Percentiles rank a stretch among this genome's conserved stretches.
These are phyloP conservation scores for Idaea dimidiata DNA, from an alignment of 2,888 invertebrate species.

Conservation along the genomic window DNA sequence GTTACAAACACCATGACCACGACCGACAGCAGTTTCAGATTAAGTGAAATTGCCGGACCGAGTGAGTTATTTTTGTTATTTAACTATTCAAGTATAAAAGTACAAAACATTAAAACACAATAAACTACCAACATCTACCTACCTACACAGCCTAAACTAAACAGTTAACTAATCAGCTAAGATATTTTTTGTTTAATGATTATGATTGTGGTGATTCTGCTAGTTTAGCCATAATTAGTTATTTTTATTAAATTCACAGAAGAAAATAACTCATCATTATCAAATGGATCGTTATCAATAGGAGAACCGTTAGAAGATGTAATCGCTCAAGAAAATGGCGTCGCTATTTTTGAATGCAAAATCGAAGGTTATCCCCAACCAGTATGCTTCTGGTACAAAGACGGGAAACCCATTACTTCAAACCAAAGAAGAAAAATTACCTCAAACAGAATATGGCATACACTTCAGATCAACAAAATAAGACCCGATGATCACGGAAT, in stretches of 20 bases:
- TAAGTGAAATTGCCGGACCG: not conserved
- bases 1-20: constrained; percentile 4
- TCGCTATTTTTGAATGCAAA: constrained; percentile 34
- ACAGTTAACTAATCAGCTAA: too few species aligned
- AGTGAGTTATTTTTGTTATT: not conserved
- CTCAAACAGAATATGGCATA: constrained; percentile 23
- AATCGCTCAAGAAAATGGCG: constrained; percentile 27
- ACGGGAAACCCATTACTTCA: constrained; percentile 27
- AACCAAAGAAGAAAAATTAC: constrained; percentile 27
- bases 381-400: constrained; percentile 35
- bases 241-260: constrained; percentile 16
- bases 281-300: constrained; percentile 24
- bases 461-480: constrained; percentile 30
- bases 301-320: constrained; percentile 32
- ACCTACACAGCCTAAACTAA: too few species aligned
- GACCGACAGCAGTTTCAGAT: constrained; percentile 9
- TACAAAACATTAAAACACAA: too few species aligned
- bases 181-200: too few species aligned
- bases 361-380: constrained; percentile 19
- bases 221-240: not conserved
- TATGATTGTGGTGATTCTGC: not conserved
- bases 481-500: constrained; percentile 34
- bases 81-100: too few species aligned
- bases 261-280: constrained; percentile 13
- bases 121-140: too few species aligned